These are phyloP conservation scores for Oryzias celebensis DNA, from an alignment of 2,113 vertebrate species.

Conservation along the genomic window DNA sequence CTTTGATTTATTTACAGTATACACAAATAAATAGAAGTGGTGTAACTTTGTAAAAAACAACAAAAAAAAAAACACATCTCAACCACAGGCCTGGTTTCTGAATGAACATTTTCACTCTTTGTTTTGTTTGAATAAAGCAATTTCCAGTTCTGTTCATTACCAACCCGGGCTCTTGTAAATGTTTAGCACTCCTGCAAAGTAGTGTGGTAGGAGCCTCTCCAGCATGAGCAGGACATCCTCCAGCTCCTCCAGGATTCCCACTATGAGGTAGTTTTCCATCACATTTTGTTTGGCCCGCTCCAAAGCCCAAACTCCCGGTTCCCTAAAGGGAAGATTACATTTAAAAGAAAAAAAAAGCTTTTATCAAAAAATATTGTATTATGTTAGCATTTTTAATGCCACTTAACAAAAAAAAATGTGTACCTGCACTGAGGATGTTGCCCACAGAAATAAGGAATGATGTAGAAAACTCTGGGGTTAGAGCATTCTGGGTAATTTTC, in stretches of 20 bases:
- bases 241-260: conserved; percentile 96
- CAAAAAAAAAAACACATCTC: no score
- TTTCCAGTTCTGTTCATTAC: background rate
- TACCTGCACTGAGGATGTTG: conserved; percentile 97
- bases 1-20: no score
- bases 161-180: conserved; percentile 98
- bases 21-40: no score
- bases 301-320: conserved; percentile 94
- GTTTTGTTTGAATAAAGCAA: background rate
- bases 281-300: conserved; percentile 96
- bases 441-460: conserved; percentile 98
- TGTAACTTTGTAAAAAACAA: no score
- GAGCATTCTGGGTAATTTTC: conserved; percentile 97
- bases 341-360: background rate
- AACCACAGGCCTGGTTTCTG: no score
- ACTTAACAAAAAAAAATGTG: background rate
- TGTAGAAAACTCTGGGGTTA: conserved; percentile 96
- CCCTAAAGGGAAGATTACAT: conserved; percentile 70
- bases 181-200: conserved; percentile 92
- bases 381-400: no score
- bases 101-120: background rate
- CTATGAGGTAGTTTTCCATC: conserved; percentile 95
- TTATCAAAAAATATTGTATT: no score
- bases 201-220: conserved; percentile 98
- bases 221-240: conserved; percentile 96